These are phyloP conservation scores for Platysternon megacephalum DNA, from an alignment of 2,113 vertebrate genomes.

Conservation along the genomic window DNA sequence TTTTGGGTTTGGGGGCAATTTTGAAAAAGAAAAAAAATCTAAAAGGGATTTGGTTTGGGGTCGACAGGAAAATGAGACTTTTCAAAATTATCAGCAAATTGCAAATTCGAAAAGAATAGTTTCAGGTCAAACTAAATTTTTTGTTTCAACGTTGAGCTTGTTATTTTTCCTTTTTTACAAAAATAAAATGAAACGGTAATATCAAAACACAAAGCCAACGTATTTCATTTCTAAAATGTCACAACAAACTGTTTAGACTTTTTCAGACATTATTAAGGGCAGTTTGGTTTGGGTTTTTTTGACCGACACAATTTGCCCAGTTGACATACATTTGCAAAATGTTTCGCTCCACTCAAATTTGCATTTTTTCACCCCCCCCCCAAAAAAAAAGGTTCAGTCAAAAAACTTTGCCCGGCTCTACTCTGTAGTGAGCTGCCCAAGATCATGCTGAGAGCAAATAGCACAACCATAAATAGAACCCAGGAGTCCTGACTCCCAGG, in stretches of 20 bases:
- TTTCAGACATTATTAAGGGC: not conserved
- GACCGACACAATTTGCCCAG: not conserved
- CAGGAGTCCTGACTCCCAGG: not conserved
- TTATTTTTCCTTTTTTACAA: not conserved
- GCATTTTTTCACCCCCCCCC: not conserved
- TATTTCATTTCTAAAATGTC: not conserved
- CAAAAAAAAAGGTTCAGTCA: not conserved
- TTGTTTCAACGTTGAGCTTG: not conserved
- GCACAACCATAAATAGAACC: not conserved
- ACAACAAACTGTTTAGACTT: not conserved
- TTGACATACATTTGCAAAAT: not conserved
- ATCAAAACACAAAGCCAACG: not conserved
- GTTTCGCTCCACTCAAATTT: not conserved
- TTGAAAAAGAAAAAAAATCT: not conserved
- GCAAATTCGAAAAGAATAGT: not conserved
- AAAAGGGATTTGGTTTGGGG: not conserved
- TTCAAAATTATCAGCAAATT: not conserved
- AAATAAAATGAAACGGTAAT: not conserved
- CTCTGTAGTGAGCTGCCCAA: not conserved
- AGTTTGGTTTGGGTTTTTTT: not conserved
- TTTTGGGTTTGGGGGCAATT: not conserved
- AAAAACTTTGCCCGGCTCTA: not conserved
- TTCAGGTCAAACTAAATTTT: not conserved
- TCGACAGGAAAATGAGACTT: not conserved
- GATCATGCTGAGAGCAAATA: accelerated